Base-by-base conservation (phyloP, 2,797 vertebrate species). In the Argyrosomus regius region DNA sequence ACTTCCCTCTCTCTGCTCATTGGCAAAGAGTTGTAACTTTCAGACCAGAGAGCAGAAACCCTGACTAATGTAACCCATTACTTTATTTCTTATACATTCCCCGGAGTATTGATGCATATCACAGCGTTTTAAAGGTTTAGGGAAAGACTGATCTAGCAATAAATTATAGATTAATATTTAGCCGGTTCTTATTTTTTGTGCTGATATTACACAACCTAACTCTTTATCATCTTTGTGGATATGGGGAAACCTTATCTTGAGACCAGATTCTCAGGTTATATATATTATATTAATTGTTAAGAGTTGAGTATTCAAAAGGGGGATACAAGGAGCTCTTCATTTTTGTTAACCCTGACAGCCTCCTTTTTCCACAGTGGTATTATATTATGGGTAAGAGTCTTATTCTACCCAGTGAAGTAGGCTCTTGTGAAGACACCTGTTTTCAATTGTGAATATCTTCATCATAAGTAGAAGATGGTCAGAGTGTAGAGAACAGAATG, bases 391-490 rank as follows among this genome's bases (percentile, higher is more conserved):
- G 22, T 22, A 50, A 65, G 57, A 81, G 61, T 77, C 43, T 78
- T 1, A 67, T 80, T 85, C 81, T 67, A 73, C 64, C 13, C 20
- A 56, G 41, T 75, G 56, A 76, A 82, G 75, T 45, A 53, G 35
- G 26, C 28, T 75, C 48, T 74, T 31, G 17, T 45, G 24, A 49
- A 64, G 62, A 61, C 16, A 20, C 39, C 39, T n/a, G 11, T 83
- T 67, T 78, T 70, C 14, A 56, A 14, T 72, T 73, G 54, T 72
- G 41, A 22, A 43, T 28, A 72, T 72, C 35, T 53, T 78, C 60
- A 75, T 41, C 12, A 67, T 16, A 76, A 41, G 67, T 46, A 26
- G 18, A 66, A 49, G 7, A 50, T 41, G 18, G 5, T 48, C n/a
- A 66, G 12, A 24, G 39, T 52, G 22, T 46, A 18, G 43, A 18